Conservation (phyloP, 2,888 invertebrate genomes). For the Standfussiana lucernea region DNA sequence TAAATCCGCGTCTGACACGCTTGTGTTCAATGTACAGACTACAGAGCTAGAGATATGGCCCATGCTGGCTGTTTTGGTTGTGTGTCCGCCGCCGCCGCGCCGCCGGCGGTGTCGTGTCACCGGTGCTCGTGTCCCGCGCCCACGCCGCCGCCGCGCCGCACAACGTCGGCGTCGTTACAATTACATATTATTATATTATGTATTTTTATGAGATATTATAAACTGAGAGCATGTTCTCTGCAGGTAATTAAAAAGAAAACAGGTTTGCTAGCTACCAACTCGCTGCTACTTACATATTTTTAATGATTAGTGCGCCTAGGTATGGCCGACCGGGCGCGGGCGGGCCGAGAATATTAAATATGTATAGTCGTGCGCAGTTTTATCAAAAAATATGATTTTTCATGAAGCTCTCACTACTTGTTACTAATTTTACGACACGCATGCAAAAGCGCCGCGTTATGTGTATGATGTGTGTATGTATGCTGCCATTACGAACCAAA, state of each 20-base stretch:
- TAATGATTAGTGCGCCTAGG: conserved; percentile 19
- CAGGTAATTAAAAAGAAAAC: conserved; percentile 32
- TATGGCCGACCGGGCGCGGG: no score
- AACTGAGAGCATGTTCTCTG: conserved; percentile 8
- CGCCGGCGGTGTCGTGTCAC: neutral
- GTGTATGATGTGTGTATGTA: no score
- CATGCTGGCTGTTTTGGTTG: neutral
- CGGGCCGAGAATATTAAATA: conserved; percentile 1
- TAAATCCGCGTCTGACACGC: neutral
- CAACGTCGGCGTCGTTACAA: neutral
- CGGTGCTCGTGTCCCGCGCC: conserved; percentile 7
- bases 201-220: conserved; percentile 38
- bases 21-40: neutral
- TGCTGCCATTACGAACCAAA: conserved; percentile 1
- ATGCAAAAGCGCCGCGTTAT: neutral
- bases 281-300: conserved; percentile 3
- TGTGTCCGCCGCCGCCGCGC: neutral
- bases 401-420: conserved; percentile 7
- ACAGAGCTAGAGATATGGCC: neutral
- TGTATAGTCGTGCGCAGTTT: neutral
- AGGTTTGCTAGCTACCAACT: conserved; percentile 1
- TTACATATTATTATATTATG: conserved; percentile 31
- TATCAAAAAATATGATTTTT: conserved; percentile 7
- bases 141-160: conserved; percentile 10
- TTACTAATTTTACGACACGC: conserved; percentile 4